These are phyloP conservation scores for Heliconius sara DNA, from an alignment of 2,888 invertebrate species.

Conservation along the genomic window DNA sequence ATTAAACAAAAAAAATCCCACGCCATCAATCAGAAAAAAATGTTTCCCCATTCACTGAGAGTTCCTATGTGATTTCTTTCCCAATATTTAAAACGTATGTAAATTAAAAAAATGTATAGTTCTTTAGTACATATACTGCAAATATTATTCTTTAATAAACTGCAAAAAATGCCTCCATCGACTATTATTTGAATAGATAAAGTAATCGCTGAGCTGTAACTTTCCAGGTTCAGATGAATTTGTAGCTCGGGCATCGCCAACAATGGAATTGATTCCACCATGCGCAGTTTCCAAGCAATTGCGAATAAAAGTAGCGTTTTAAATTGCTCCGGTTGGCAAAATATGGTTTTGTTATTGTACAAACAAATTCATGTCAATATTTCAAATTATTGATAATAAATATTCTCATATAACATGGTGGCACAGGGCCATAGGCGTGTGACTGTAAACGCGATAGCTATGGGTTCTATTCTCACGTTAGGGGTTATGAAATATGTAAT, in stretches of 20 bases:
- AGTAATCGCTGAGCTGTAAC: slow-evolving; percentile 46
- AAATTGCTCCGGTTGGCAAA: slow-evolving; percentile 65
- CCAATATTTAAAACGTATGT: neutral
- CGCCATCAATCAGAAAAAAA: neutral
- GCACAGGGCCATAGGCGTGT: too few relatives aligned
- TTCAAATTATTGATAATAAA: neutral
- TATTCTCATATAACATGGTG: neutral
- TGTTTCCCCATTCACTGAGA: neutral
- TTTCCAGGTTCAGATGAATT: slow-evolving; percentile 52
- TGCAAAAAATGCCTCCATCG: neutral
- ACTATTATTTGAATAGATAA: slow-evolving; percentile 22
- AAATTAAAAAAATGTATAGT: neutral
- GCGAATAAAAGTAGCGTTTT: slow-evolving; percentile 66
- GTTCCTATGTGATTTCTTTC: neutral
- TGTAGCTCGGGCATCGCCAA: slow-evolving; percentile 53
- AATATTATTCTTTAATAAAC: neutral
- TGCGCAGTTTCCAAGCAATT: slow-evolving; percentile 66
- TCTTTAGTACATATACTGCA: neutral
- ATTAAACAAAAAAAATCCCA: neutral
- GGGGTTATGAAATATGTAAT: too few relatives aligned
- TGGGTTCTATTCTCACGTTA: too few relatives aligned
- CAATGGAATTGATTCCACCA: slow-evolving; percentile 62
- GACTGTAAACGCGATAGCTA: too few relatives aligned
- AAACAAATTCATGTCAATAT: slow-evolving; percentile 47
- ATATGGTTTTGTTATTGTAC: slow-evolving; percentile 47